Conservation (phyloP, 2,113 vertebrate species). For the Pluvianellus socialis region DNA sequence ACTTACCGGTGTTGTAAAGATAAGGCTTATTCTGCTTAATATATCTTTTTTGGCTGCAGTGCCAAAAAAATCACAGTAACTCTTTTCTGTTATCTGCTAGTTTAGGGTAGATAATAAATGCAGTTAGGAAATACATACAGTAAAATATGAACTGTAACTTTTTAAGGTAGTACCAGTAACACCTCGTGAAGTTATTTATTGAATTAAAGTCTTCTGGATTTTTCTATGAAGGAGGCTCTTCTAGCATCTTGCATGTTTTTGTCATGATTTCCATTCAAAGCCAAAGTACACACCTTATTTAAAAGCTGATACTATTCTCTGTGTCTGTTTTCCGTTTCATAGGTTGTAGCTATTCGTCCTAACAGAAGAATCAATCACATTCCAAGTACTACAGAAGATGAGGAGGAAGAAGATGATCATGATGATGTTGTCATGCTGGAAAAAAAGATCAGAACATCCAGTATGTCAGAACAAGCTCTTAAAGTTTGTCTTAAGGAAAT, state of each 20-base stretch:
- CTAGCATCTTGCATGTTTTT: neutral
- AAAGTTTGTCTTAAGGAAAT: slow-evolving; percentile 93
- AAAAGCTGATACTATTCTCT: neutral
- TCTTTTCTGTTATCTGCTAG: neutral
- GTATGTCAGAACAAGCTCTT: slow-evolving; percentile 91
- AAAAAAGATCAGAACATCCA: slow-evolving; percentile 86
- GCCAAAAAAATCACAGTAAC: neutral
- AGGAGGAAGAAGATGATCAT: slow-evolving; percentile 88
- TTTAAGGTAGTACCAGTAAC: neutral
- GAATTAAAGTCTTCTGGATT: neutral
- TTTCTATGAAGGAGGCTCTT: neutral
- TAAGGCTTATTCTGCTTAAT: neutral
- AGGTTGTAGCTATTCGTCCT: slow-evolving; percentile 84
- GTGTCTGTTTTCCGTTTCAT: neutral
- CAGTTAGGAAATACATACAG: neutral
- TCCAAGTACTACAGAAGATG: slow-evolving; percentile 79
- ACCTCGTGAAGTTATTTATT: neutral
- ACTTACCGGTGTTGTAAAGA: neutral
- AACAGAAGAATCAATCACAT: slow-evolving; percentile 81
- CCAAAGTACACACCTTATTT: neutral
- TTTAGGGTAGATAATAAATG: neutral
- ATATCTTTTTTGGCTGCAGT: neutral
- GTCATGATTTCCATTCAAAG: neutral
- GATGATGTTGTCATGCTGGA: slow-evolving; percentile 87
- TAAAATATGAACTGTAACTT: neutral